Evolutionary conservation across 2,888 invertebrate genomes (phyloP).

Genomic region (Abscondita cerata): DNA sequence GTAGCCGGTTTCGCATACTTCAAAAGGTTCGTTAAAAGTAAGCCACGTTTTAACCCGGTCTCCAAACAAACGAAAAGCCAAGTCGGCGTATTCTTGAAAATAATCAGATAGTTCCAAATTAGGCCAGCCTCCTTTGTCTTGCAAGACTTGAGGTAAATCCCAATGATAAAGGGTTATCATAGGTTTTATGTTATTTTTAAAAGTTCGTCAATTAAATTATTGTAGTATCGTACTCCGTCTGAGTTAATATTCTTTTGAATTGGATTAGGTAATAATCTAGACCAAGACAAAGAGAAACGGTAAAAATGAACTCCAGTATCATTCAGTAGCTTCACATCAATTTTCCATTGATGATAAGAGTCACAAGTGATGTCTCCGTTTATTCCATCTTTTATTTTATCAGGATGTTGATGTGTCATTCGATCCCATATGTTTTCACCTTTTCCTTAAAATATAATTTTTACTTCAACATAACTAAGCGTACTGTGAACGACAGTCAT

Average conservation of each 20-base stretch:
- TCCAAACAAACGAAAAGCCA: conserved; percentile 66
- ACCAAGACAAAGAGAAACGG: conserved; percentile 65
- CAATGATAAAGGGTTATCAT: conserved; percentile 68
- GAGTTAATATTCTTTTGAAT: conserved; percentile 63
- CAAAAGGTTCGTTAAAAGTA: conserved; percentile 78
- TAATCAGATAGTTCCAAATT: not conserved
- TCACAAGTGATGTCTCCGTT: conserved; percentile 68
- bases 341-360: conserved; percentile 66
- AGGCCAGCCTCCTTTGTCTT: conserved; percentile 40
- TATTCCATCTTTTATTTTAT: conserved; percentile 61
- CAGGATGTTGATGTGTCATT: conserved; percentile 62
- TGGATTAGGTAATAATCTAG: conserved; percentile 67
- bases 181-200: conserved; percentile 62
- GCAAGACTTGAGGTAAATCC: conserved; percentile 65
- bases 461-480: too few relatives aligned
- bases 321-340: conserved; percentile 64
- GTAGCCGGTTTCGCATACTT: conserved; percentile 64
- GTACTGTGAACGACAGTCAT: too few relatives aligned
- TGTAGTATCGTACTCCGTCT: conserved; percentile 68
- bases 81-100: conserved; percentile 64
- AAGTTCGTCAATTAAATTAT: conserved; percentile 64
- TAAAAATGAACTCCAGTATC: conserved; percentile 58
- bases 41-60: conserved; percentile 70
- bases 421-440: conserved; percentile 71
- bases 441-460: conserved; percentile 62